Evolutionary conservation across 2,888 invertebrate species (phyloP), one percentile per base, ranked within the genome.

Genomic region (Aplocera efformata): DNA sequence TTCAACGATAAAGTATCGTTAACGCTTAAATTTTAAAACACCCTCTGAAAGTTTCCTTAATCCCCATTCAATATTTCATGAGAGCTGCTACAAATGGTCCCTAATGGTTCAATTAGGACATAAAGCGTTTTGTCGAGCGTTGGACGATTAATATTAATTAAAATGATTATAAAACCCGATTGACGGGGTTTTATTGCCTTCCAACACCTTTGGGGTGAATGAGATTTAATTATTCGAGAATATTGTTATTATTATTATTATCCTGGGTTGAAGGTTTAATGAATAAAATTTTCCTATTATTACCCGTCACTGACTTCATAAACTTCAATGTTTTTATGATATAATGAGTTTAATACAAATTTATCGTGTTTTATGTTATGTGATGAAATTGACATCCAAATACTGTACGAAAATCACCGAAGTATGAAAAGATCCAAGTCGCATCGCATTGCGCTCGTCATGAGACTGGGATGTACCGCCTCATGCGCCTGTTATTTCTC

Each of bases 81-180:
- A 36, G 38, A 27, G 35, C 45, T 17, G 40, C 42, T 27, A 44
- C 32, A 36, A 40, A 44, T 42, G 48, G 46, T 48, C 37, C 48
- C 33, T 52, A 52, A 53, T 53, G 36, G 48, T 31, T 41, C 53
- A 53, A 51, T 57, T 54, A 43, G 34, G 38, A 10, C 36, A 27
- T 49, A 44, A 46, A 46, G 30, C 45, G 43, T 49, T 53, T 50
- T 50, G 50, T 49, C 32, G 46, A 36, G 41, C 36, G 29, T 37
- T 36, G 36, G 32, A 28, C 43, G 42, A 54, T 58, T 52, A 43
- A 51, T 54, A 52, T 38, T 46, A 55, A 50, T 48, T 53, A 50
- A 49, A 53, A 53, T 42, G 33, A 31, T 46, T 27, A 42, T 48
- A 45, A 44, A 36, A 35, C 28, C 8, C 10, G 22, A 23, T 21